Base-by-base conservation (phyloP, 2,888 invertebrate species). In the Pyrochroa serraticornis region DNA sequence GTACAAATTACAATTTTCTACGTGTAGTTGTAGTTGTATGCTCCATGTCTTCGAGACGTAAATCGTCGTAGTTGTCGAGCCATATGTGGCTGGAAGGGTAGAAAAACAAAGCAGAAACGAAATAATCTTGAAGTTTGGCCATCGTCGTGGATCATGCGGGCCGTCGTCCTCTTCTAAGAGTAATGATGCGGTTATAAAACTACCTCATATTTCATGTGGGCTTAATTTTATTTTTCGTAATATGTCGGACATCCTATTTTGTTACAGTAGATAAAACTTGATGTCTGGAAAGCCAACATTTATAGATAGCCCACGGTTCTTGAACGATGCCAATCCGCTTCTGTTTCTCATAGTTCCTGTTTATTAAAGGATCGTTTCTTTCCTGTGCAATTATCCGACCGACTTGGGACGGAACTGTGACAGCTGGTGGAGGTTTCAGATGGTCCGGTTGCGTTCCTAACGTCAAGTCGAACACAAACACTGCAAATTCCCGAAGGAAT, bases 211-310 rank as follows among this genome's bases (percentile, higher is more conserved):
- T 72, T 72, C 71, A 72, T 63, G 63, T 63, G 43, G 62, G 71
- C 71, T 72, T 71, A 72, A 72, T 72, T 71, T 71, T 71, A 72
- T 71, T 71, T 70, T 70, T 65, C 65, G 64, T 67, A 71, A 71
- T 71, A 72, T 72, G 71, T 68, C 65, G 68, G 68, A 72, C 71
- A 72, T 71, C 68, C 71, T 69, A 70, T 71, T 71, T 64, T 66
- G 69, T 71, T 68, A 69, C 67, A 70, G 70, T 70, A 70, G 72
- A 72, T 71, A 71, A 72, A 71, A 63, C 66, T 64, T 66, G 60
- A 66, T 63, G 61, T 62, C 59, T 50, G 60, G 55, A 62, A 66
- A 69, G 64, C 65, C 66, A 69, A 63, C 69, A 60, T 68, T 71
- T 66, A 68, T 68, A 60, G 66, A 68, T 68, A 66, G 53, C n/a